Conservation (phyloP, 1,140 invertebrate genomes). For the Oedothorax gibbosus region DNA sequence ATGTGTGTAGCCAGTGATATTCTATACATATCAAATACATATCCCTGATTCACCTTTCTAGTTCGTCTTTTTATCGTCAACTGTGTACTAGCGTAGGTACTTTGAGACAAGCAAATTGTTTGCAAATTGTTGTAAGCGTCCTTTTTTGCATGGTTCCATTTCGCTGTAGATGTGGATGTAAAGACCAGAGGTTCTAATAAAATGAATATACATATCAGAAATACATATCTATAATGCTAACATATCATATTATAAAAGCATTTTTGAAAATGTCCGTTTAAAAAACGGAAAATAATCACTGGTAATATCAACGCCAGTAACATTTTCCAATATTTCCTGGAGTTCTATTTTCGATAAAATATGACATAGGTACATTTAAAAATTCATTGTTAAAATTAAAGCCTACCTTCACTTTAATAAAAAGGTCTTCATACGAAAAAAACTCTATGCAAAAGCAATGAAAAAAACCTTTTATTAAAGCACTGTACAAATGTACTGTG, state of each 20-base stretch:
- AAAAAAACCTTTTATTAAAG: too few species aligned
- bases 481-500: too few species aligned
- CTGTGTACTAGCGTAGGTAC: conserved; percentile 42
- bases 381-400: too few species aligned
- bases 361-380: not conserved
- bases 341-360: not conserved
- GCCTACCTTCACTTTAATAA: too few species aligned
- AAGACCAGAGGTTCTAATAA: not conserved
- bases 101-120: not conserved
- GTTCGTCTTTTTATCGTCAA: conserved; percentile 46
- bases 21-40: conserved; percentile 53
- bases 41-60: conserved; percentile 36
- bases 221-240: conserved; percentile 52
- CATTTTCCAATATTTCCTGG: not conserved
- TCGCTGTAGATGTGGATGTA: conserved; percentile 19
- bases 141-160: conserved; percentile 43
- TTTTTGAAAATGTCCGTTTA: not conserved
- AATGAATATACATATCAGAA: conserved; percentile 52
- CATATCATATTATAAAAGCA: conserved; percentile 49
- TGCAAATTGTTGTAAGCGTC: conserved; percentile 21
- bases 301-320: not conserved
- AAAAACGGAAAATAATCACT: not conserved
- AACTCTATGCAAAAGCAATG: too few species aligned
- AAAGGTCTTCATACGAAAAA: too few species aligned
- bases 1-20: conserved; percentile 44